phyloP scores from a whole-genome alignment of 2,888 invertebrate genomes.

The Amiota communis region DNA sequence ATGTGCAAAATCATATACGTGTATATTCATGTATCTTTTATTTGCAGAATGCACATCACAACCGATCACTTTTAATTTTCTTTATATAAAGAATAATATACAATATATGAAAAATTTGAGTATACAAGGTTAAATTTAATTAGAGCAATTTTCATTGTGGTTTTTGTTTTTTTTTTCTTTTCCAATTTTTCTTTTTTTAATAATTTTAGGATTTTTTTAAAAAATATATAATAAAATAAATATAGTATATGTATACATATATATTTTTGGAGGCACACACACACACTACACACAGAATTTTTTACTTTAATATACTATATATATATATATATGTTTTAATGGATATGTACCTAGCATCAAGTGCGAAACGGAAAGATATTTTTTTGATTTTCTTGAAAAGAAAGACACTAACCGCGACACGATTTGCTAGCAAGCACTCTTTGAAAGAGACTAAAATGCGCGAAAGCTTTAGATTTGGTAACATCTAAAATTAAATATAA shows the following conservation, averaged over 20 bases:
- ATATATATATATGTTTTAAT: constrained; percentile 17
- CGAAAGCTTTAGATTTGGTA: constrained; percentile 61
- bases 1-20: constrained; percentile 30
- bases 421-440: constrained; percentile 61
- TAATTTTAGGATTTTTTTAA: too few relatives aligned
- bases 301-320: not conserved
- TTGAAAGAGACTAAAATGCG: constrained; percentile 66
- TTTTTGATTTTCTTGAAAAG: not conserved
- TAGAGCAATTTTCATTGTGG: not conserved
- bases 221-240: too few relatives aligned
- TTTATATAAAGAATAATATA: constrained; percentile 26
- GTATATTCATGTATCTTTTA: not conserved
- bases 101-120: constrained; percentile 13
- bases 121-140: too few relatives aligned
- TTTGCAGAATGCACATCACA: constrained; percentile 23
- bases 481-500: constrained; percentile 63
- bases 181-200: too few relatives aligned
- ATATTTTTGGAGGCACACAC: too few relatives aligned
- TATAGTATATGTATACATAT: too few relatives aligned
- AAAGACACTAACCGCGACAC: constrained; percentile 57
- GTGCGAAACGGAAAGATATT: constrained; percentile 49
- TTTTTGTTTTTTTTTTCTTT: constrained; percentile 36
- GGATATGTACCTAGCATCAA: constrained; percentile 50
- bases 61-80: constrained; percentile 10
- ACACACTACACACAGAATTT: too few relatives aligned